Base-by-base conservation (phyloP, 2,797 vertebrate species). In the Sebastes goodei region DNA sequence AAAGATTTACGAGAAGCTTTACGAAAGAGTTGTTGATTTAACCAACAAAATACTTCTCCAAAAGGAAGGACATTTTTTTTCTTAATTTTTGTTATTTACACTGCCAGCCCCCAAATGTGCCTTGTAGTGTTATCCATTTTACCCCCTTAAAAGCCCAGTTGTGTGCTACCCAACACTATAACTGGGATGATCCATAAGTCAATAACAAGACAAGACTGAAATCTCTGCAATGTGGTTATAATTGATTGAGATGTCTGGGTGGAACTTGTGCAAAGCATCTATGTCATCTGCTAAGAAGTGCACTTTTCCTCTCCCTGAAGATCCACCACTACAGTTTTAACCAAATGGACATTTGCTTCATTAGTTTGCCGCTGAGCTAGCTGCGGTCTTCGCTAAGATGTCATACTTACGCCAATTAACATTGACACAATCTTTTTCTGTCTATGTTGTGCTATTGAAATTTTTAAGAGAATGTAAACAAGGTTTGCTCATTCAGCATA, bases 171-270 rank as follows among this genome's bases (percentile, higher is more conserved):
- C 93, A 93, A 94, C 93, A 94, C 94, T 95, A 92, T 94, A 93
- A 95, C 92, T 86, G 89, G 88, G 93, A 63, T 93, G 94, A 96
- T 96, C 95, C 93, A 95, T 94, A 95, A 94, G 95, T 96, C 96
- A 94, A 95, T 96, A 96, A 95, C 93, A 95, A 95, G 94, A 96
- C 94, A 94, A 96, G 96, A 94, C 95, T 96, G 94, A 96, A 96
- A 96, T 95, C 94, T 94, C 93, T 78, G 88, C 95, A 97, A 97
- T 97, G 96, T 95, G 96, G 96, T 98, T 98, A 97, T 96, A 96
- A 96, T 97, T 97, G 97, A 98, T 97, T 96, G 93, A 95, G 95
- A 95, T 95, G 94, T 95, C 95, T 96, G 94, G 95, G 86, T 96
- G 93, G 94, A 95, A 96, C 95, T 96, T 96, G 95, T 94, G 93